phyloP scores from a whole-genome alignment of 1,140 invertebrate species.

The Pseudobourletiella spinata region DNA sequence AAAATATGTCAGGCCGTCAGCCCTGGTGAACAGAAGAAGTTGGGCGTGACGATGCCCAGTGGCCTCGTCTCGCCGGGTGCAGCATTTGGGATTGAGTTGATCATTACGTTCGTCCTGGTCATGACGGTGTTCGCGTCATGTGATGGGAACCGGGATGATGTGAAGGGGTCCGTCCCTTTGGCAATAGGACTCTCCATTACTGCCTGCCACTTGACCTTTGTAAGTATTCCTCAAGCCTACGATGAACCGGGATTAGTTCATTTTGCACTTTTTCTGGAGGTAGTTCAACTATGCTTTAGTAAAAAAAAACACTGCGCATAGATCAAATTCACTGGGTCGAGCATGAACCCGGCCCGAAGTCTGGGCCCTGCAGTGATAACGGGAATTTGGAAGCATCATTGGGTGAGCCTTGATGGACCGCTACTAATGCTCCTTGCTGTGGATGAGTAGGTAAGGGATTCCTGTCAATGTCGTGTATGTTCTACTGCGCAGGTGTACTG shows the following conservation, averaged over 20 bases:
- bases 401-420: constrained; percentile 57
- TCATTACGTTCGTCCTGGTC: constrained; percentile 79
- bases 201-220: constrained; percentile 58
- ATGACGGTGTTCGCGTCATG: constrained; percentile 77
- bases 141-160: constrained; percentile 63
- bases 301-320: not conserved
- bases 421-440: too few species aligned
- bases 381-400: constrained; percentile 67
- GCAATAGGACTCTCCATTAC: constrained; percentile 79
- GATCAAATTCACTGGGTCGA: constrained; percentile 59
- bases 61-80: too few species aligned
- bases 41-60: too few species aligned
- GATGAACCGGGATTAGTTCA: not conserved
- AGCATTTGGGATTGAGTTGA: constrained; percentile 71
- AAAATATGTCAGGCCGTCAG: too few species aligned
- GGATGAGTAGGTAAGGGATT: too few species aligned
- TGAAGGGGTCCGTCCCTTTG: constrained; percentile 72
- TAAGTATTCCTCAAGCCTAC: not conserved
- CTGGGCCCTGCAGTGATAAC: constrained; percentile 74
- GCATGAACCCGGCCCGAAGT: constrained; percentile 76
- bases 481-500: constrained; percentile 35
- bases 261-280: not conserved
- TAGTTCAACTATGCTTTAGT: not conserved
- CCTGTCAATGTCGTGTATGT: not conserved
- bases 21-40: too few species aligned